Base-by-base conservation (phyloP, 2,113 vertebrate genomes). In the Xenus cinereus region DNA sequence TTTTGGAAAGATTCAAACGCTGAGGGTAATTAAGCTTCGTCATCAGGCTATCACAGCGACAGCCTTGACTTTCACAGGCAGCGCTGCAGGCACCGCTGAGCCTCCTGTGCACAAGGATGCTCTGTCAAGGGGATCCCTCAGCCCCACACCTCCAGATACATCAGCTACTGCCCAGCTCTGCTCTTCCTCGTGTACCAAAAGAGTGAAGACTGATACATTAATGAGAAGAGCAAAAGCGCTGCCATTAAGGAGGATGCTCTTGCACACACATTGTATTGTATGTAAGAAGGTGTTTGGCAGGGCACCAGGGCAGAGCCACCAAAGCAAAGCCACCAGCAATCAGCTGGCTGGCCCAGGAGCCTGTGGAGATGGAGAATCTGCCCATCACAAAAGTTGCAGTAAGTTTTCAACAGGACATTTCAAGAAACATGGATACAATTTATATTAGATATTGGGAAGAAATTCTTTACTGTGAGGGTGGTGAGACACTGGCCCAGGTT, bases 41-140 rank as follows among this genome's bases (percentile, higher is more conserved):
- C 50, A 27, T 43, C 46, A 39, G 41, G 22, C 37, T 37, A 9
- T 35, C 48, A 11, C 24, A 28, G 92, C 4, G 0, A 45, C 6
- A 13, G 74, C 59, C 53, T 48, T 53, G 79, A 35, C 54, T 73
- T 45, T 46, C 45, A n/a, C 20, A 18, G 30, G 54, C 41, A 80
- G 20, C 0, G 1, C 63, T 27, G 33, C 2, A 0, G 37, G 50
- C 18, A 33, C 32, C 2, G 1, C 50, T 14, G 35, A 66, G 37
- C 60, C 43, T 46, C 33, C 72, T 20, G 26, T 0, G 2, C 32
- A 13, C 54, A 24, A 14, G 48, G 60, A 48, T 51, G 68, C 10
- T 69, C 56, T 90, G 51, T 19, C 1, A 3, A 43, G 18, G 23
- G 54, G 14, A 59, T 15, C 53, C 16, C 37, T 74, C 32, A 0